Conservation (phyloP, 1,140 invertebrate species). For the Argopecten irradians region DNA sequence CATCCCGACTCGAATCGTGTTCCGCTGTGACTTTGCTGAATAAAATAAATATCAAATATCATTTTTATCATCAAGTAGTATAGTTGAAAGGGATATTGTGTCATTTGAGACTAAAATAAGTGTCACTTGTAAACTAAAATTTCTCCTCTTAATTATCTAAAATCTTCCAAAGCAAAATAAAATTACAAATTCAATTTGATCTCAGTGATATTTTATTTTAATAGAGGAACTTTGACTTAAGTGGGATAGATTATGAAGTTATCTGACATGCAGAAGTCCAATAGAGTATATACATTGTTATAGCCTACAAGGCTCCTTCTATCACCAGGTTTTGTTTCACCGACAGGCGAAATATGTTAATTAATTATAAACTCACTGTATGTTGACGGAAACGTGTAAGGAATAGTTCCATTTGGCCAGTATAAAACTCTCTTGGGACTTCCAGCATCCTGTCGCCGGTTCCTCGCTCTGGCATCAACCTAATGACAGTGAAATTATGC, state of each 20-base stretch:
- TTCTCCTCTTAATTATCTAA: not conserved
- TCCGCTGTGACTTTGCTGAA: conserved; percentile 7
- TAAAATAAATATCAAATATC: no score
- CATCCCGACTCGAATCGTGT: conserved; percentile 37
- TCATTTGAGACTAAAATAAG: no score
- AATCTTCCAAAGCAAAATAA: not conserved
- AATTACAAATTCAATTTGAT: not conserved
- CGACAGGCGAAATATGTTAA: not conserved
- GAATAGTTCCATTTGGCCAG: conserved; percentile 36
- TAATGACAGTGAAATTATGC: not conserved
- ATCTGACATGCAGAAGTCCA: not conserved
- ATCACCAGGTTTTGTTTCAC: not conserved
- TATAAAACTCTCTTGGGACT: not conserved
- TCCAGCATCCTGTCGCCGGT: not conserved
- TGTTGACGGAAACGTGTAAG: conserved; percentile 26
- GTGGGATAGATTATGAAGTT: not conserved
- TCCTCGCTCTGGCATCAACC: not conserved
- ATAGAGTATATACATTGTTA: not conserved
- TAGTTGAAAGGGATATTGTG: no score
- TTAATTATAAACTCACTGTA: conserved; percentile 29
- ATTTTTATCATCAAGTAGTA: no score
- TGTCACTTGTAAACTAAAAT: not conserved
- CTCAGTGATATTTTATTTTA: not conserved
- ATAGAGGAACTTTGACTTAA: not conserved
- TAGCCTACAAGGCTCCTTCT: not conserved